A percentile compares a stretch with the other conserved stretches of the same genome.
These are phyloP conservation scores for Urechis unicinctus DNA, from an alignment of 2,888 invertebrate genomes.

Conservation along the genomic window DNA sequence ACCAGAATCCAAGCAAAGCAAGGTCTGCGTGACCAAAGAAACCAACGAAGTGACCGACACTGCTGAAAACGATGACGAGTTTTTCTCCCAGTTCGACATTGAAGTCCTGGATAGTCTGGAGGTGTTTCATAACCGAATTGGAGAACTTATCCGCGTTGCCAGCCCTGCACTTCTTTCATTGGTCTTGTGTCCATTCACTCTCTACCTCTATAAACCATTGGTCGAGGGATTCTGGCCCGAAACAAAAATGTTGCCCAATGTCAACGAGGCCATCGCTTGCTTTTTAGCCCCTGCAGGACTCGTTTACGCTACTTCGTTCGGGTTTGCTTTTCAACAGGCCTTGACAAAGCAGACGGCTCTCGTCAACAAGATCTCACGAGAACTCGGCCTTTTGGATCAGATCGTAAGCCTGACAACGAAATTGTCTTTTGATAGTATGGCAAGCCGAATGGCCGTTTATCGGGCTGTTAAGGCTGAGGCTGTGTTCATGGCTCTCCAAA, in stretches of 20 bases:
- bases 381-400: conserved; percentile 34
- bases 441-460: too few relatives aligned
- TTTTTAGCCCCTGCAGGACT: conserved; percentile 36
- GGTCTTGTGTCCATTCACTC: conserved; percentile 29
- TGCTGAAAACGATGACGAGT: conserved; percentile 15
- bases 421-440: too few relatives aligned
- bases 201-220: conserved; percentile 31
- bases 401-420: conserved; percentile 31
- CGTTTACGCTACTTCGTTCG: conserved; percentile 37
- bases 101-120: conserved; percentile 27
- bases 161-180: conserved; percentile 30
- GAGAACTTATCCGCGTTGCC: conserved; percentile 27
- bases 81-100: conserved; percentile 26
- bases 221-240: conserved; percentile 26
- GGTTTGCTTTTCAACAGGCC: conserved; percentile 35
- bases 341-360: conserved; percentile 29
- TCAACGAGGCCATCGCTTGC: conserved; percentile 36
- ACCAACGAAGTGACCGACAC: neutral
- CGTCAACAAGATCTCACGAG: conserved; percentile 25
- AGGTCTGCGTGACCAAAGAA: too few relatives aligned
- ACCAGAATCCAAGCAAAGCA: too few relatives aligned
- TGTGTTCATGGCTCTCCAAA: conserved; percentile 33
- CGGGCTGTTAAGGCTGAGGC: conserved; percentile 27
- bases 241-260: conserved; percentile 23
- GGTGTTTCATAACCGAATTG: conserved; percentile 22